Evolutionary conservation across 2,888 invertebrate genomes (phyloP).

Genomic region (Apotomis capreana): DNA sequence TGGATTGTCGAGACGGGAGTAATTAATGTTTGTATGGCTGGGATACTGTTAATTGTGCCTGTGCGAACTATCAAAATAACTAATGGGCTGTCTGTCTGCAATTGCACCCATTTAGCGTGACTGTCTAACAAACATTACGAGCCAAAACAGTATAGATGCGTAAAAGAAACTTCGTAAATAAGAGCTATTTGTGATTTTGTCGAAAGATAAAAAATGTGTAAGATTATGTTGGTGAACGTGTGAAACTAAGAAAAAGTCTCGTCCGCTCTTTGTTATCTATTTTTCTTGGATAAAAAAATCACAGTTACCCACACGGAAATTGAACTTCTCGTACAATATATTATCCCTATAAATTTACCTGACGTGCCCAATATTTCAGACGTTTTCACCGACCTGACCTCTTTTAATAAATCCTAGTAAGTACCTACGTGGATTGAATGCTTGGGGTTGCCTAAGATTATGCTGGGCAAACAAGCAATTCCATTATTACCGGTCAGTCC

Average conservation of each 20-base stretch:
- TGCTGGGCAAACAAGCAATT: slow-evolving; percentile 49
- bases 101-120: not conserved
- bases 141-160: not conserved
- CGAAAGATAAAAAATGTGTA: too few species aligned
- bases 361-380: slow-evolving; percentile 80
- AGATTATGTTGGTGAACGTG: slow-evolving; percentile 12
- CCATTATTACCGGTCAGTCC: slow-evolving; percentile 50
- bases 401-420: slow-evolving; percentile 73
- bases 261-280: slow-evolving; percentile 50
- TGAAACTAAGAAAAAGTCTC: slow-evolving; percentile 21
- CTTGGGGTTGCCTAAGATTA: slow-evolving; percentile 42
- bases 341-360: slow-evolving; percentile 81
- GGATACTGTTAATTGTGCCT: slow-evolving; percentile 15
- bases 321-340: slow-evolving; percentile 74
- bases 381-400: slow-evolving; percentile 76
- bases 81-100: not conserved
- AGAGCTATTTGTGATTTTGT: too few species aligned
- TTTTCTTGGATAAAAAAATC: slow-evolving; percentile 69
- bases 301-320: slow-evolving; percentile 71
- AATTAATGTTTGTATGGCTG: slow-evolving; percentile 33
- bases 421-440: slow-evolving; percentile 54
- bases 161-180: not conserved
- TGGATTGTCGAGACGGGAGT: slow-evolving; percentile 41
- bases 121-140: slow-evolving; percentile 14
- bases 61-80: slow-evolving; percentile 1